Evolutionary conservation across 1,140 invertebrate genomes (phyloP).

Genomic region (Drosophila nigrodunni): DNA sequence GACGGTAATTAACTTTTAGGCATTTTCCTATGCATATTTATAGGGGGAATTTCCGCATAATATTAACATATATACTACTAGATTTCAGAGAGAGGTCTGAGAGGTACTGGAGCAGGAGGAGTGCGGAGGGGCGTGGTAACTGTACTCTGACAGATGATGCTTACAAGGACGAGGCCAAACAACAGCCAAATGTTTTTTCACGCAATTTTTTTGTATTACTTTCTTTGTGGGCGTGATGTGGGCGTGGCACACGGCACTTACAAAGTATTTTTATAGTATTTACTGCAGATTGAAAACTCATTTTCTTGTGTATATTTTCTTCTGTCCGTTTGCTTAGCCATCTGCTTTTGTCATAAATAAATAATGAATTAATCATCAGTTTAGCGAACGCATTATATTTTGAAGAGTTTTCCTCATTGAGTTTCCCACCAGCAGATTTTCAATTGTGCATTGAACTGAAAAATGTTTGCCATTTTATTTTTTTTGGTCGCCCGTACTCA

Average conservation of each 20-base stretch:
- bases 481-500: constrained; percentile 23
- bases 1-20: constrained; percentile 83
- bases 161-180: constrained; percentile 54
- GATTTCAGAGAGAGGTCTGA: no score
- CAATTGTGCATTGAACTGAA: constrained; percentile 65
- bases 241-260: constrained; percentile 1
- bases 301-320: constrained; percentile 7
- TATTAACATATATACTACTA: constrained; percentile 55
- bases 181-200: constrained; percentile 19
- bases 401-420: constrained; percentile 26
- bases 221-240: constrained; percentile 24
- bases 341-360: constrained; percentile 74
- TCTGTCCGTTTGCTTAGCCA: constrained; percentile 23
- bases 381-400: constrained; percentile 43
- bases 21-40: constrained; percentile 81
- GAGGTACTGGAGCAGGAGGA: background rate
- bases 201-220: constrained; percentile 12
- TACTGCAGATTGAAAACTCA: constrained; percentile 18
- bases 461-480: constrained; percentile 36
- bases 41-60: constrained; percentile 65
- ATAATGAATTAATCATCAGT: constrained; percentile 79
- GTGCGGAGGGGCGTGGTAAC: background rate
- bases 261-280: background rate
- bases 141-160: constrained; percentile 58
- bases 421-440: constrained; percentile 39